Conservation (phyloP, 1,140 invertebrate species). For the Polypedilum vanderplanki region DNA sequence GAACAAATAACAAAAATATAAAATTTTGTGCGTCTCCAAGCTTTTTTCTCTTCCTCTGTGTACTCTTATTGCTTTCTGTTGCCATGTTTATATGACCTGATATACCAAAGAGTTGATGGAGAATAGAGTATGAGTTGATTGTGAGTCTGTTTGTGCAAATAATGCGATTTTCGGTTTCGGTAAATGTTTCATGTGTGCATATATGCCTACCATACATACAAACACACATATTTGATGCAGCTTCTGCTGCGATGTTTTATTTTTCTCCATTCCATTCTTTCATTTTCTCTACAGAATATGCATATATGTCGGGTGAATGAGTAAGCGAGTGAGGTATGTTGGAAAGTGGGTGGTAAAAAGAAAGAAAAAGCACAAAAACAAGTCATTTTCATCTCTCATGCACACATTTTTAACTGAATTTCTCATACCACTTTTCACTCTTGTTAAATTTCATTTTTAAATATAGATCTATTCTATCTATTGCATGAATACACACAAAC, state of each 20-base stretch:
- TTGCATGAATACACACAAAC: too few species aligned
- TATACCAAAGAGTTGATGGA: background rate
- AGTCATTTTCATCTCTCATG: background rate
- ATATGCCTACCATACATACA: background rate
- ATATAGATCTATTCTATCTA: too few species aligned
- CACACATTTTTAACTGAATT: too few species aligned
- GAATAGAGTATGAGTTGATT: background rate
- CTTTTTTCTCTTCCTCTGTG: background rate
- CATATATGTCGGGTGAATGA: too few species aligned
- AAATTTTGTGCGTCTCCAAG: background rate
- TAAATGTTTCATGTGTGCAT: slow-evolving; percentile 12
- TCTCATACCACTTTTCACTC: too few species aligned
- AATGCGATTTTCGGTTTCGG: slow-evolving; percentile 25
- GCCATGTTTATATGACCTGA: background rate
- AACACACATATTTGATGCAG: too few species aligned
- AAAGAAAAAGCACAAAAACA: slow-evolving; percentile 13
- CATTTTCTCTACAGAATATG: too few species aligned
- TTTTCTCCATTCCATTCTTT: too few species aligned
- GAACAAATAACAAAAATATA: background rate
- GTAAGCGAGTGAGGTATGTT: too few species aligned
- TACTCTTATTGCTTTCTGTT: background rate
- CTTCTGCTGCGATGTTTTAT: too few species aligned
- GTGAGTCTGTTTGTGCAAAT: slow-evolving; percentile 15
- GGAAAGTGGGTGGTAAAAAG: too few species aligned
- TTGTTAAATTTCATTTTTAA: too few species aligned